These are phyloP conservation scores for Cyprinodon tularosa DNA, from an alignment of 2,113 vertebrate species.

Conservation along the genomic window DNA sequence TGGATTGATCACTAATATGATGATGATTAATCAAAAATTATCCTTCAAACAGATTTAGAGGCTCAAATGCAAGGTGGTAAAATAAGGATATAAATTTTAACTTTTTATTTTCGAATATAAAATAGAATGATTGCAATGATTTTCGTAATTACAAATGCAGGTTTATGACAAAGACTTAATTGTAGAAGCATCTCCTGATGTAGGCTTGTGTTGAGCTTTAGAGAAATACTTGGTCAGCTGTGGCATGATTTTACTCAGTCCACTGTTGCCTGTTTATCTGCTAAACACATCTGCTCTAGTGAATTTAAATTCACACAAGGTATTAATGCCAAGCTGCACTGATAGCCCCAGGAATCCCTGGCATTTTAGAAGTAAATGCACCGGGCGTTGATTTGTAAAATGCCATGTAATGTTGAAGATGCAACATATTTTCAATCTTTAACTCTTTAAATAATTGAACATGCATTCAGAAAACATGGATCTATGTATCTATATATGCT, in stretches of 20 bases:
- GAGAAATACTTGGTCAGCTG: constrained; percentile 11
- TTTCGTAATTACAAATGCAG: not conserved
- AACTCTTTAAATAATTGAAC: too few relatives aligned
- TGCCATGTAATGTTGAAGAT: not conserved
- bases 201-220: constrained; percentile 3
- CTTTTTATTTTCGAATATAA: not conserved
- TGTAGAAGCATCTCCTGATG: constrained; percentile 4
- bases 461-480: too few relatives aligned
- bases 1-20: not conserved
- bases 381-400: too few relatives aligned
- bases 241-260: constrained; percentile 14
- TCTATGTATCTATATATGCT: too few relatives aligned
- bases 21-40: not conserved
- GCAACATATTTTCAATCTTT: not conserved
- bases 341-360: constrained; percentile 13
- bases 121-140: not conserved
- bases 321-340: constrained; percentile 1
- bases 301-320: constrained; percentile 32
- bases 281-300: constrained; percentile 28
- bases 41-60: not conserved
- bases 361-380: constrained; percentile 11
- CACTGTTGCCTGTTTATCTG: constrained; percentile 29
- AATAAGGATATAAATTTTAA: not conserved
- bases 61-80: not conserved
- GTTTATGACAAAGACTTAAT: constrained; percentile 5